Base-by-base conservation (phyloP, 2,797 vertebrate genomes). In the Premnoplex brunnescens region DNA sequence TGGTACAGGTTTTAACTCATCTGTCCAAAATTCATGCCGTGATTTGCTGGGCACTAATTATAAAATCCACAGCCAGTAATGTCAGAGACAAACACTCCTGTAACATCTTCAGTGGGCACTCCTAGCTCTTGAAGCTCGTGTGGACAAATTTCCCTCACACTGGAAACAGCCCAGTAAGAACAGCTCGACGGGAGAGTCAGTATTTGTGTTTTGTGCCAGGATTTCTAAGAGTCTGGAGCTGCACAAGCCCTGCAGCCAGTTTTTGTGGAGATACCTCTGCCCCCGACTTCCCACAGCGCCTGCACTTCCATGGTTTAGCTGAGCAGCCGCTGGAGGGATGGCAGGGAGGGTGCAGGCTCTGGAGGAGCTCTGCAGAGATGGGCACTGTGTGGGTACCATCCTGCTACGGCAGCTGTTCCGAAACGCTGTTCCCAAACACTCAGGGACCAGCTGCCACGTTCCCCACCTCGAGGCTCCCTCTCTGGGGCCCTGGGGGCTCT, bases 381-480 rank as follows among this genome's bases (percentile, higher is more conserved):
- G 39, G 66, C 49, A 44, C 22, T 17, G 1, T 0, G 8, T 37
- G 17, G 27, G 39, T 60, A 51, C 41, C 46, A 21, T 34, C 6
- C 15, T 6, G 27, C 8, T 23, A 54, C 9, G 37, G 18, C 36
- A 46, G 62, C 51, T 67, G 7, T 28, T 34, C 32, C 34, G 20
- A 32, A 54, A 30, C 11, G 32, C 51, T 52, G 24, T 30, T 37
- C 32, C 52, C 48, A 79, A 74, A 6, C 8, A 8, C 24, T n/a
- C 7, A 2, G 36, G 15, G 20, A 21, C 37, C 2, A 1, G 10
- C 18, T 24, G 39, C 22, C 24, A 20, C 2, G 0, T 43, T 9
- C 27, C 59, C 48, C 12, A 9, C 6, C 68, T 6, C 10, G 16
- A 15, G 14, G 44, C 37, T 32, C 20, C 41, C n/a, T 21, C 39